Evolutionary conservation across 2,797 vertebrate genomes (phyloP), one percentile per base, ranked within the genome.

Genomic region (Forpus xanthops): DNA sequence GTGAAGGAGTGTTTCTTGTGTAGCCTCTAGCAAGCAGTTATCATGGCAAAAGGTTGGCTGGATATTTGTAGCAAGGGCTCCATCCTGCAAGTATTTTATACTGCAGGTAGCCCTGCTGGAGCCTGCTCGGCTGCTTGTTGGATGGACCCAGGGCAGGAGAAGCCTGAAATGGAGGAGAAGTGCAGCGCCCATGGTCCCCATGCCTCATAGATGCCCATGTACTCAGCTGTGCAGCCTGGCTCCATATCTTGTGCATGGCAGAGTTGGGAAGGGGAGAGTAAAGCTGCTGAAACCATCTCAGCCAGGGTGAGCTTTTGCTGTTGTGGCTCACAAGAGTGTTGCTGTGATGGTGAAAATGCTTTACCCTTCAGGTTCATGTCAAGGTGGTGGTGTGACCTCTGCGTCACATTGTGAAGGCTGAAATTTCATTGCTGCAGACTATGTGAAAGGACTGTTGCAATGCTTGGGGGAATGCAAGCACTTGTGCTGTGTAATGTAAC

Each of bases 381-480:
- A 6, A 75, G 64, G 15, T 2, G 4, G 6, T 0, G 0, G 44
- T 11, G 5, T 73, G 56, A 67, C 30, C 12, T 68, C 37, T 31
- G 9, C 0, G 4, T 74, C 52, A 7, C 10, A 7, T 14, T 31
- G 64, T 37, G 79, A 73, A 76, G 50, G 39, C 50, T 79, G 75
- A 56, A 11, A 11, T 82, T 6, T 15, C 3, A 1, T 5, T 28
- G 27, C 67, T 65, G 2, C 8, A 5, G 53, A 16, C 7, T 1
- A 1, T 0, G 0, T 41, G 64, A 60, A 55, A 75, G 45, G 45
- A 42, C 50, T 79, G n/a, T 0, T 0, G 0, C 42, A 11, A 0
- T 0, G 3, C 60, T 47, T 0, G 0, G 15, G 49, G 72, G 16
- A 12, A 25, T 31, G 25, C 0, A 2, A 71, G 45, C 0, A 0